Base-by-base conservation (phyloP, 1,140 invertebrate species). In the Temnothorax curvispinosus region DNA sequence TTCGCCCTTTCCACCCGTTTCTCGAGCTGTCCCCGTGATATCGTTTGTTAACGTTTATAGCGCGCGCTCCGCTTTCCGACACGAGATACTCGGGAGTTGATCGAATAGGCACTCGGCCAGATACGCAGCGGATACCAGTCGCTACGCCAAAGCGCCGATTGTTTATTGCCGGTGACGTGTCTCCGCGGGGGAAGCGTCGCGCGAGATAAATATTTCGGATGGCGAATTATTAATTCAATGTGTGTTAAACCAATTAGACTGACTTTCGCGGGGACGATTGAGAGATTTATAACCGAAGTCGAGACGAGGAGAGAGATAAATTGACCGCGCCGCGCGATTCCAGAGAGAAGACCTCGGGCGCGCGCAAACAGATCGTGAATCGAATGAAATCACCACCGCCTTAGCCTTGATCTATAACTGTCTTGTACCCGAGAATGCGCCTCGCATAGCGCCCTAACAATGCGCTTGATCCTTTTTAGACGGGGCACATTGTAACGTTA, bases 61-160 rank as follows among this genome's bases (percentile, higher is more conserved):
- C 38, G 4, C 27, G 27, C n/a, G 56, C 11, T 62, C n/a, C 32
- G 52, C 15, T 52, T 58, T 44, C n/a, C 47, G 52, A 67, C 69
- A 67, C 62, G 21, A 81, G 32, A 86, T 44, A 56, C 58, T 11
- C 47, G 9, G 32, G n/a, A 18, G 56, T 62, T 32, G n/a, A 54
- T 38, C 60, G 69, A 56, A 82, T 56, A 62, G 82, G 69, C 87
- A 65, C 15, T 47, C 44, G 13, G 80, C 87, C 87, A 90, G 71
- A 89, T 88, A 80, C 65, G 41, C 74, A 76, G 65, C 50, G 62
- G 35, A 76, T 71, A 87, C 52, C 74, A 69, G 38, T 80, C 65
- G 44, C 3, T 64, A 67, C 52, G 71, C 87, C 85, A 90, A 85
- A 87, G 62, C 75, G 72, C 78, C 87, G 69, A 80, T 90, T 89